Conservation (phyloP, 2,113 vertebrate genomes). For the Eidolon helvum region DNA sequence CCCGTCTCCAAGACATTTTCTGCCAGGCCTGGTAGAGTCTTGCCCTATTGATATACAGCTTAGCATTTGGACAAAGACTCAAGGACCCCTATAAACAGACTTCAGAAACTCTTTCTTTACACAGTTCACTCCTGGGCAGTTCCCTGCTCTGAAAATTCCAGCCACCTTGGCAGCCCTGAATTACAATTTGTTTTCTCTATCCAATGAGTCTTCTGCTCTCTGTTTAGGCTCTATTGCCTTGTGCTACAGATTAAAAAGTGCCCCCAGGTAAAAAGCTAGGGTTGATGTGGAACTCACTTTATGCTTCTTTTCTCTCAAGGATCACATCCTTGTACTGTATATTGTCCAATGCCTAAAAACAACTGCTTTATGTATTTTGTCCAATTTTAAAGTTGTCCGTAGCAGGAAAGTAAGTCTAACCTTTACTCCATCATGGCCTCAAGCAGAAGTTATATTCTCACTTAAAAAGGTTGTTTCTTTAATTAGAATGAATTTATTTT, state of each 20-base stretch:
- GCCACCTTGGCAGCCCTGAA: background rate
- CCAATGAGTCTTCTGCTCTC: background rate
- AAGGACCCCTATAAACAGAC: background rate
- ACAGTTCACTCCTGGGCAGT: background rate
- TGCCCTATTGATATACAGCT: background rate
- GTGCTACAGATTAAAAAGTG: background rate
- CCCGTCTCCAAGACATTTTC: background rate
- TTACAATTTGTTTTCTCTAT: background rate
- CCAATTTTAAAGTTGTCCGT: conserved; percentile 21
- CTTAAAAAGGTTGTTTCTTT: conserved; percentile 45
- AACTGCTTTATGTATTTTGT: background rate
- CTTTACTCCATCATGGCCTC: background rate
- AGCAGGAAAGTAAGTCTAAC: background rate
- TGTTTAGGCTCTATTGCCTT: background rate
- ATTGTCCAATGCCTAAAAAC: background rate
- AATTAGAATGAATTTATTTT: conserved; percentile 50
- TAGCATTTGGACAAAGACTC: background rate
- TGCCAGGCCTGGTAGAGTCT: background rate
- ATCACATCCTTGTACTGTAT: background rate
- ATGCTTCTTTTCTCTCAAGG: background rate
- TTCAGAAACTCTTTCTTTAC: background rate
- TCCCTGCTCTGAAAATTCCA: background rate
- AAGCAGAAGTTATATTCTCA: background rate
- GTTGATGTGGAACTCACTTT: background rate
- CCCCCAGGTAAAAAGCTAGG: background rate